Base-by-base conservation (phyloP, 2,888 invertebrate species). In the Marasmarcha lunaedactyla region DNA sequence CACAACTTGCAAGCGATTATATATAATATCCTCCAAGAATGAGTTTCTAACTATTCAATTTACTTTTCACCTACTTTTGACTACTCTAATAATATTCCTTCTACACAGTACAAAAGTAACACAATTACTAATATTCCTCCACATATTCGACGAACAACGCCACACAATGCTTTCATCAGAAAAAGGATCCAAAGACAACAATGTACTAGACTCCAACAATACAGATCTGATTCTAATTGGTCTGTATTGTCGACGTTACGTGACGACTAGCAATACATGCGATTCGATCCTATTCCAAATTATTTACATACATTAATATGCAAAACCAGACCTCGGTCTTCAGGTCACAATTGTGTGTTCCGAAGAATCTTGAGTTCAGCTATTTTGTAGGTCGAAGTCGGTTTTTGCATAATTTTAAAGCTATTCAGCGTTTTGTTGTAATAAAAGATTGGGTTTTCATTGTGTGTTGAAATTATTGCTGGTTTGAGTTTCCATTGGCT, bases 301-400 rank as follows among this genome's bases (percentile, higher is more conserved):
- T 61, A 72, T 71, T 66, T 64, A 61, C 71, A 71, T 70, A 64
- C 50, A 70, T 72, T 64, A 64, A 61, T 61, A 71, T 70, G 61
- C 65, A 59, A 59, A 59, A 52, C 53, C 54, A 50, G 46, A 51
- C 50, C 38, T 39, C 38, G 46, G 43, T 35, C 44, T 42, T 41
- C 39, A 35, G 42, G 40, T 41, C 44, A 45, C 39, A 14, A 33
- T 38, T 37, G 36, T 35, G 33, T 30, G 20, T 20, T 20, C 20
- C 10, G 3, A 30, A 30, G 30, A 30, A 30, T 30, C 30, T 11
- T n/a, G 30, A 11, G 30, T 30, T 30, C 30, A 30, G 30, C 30
- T 2, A n/a, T 30, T 30, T 30, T 30, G 30, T 30, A n/a, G 11
- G 11, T n/a, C 11, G 30, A 30, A n/a, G 2, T 30, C 30, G 30